Percentiles rank a stretch among this genome's conserved stretches.
phyloP scores from a whole-genome alignment of 2,797 vertebrate genomes.

The Zonotrichia albicollis region DNA sequence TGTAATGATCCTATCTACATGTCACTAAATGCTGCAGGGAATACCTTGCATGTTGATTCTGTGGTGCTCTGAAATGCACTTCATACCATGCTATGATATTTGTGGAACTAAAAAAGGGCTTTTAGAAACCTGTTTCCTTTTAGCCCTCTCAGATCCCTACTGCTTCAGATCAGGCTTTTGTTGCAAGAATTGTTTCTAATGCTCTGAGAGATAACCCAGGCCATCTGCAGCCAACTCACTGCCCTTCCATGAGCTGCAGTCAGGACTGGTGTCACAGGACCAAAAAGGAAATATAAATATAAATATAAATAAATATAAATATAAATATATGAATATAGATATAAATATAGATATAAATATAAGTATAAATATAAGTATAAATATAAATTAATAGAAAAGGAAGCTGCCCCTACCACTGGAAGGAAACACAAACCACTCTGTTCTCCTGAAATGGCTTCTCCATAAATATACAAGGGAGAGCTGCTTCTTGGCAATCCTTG shows the following conservation, averaged over 20 bases:
- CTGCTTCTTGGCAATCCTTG: neutral
- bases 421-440: neutral
- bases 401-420: neutral
- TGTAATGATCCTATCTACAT: slow-evolving; percentile 29
- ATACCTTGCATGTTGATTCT: neutral
- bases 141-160: neutral
- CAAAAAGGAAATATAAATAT: neutral
- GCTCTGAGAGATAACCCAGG: neutral
- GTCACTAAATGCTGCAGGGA: slow-evolving; percentile 24
- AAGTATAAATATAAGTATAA: too few relatives aligned
- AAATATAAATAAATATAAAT: too few relatives aligned
- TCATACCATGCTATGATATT: neutral
- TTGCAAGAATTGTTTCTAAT: neutral
- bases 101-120: neutral
- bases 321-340: too few relatives aligned
- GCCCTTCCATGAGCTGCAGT: neutral
- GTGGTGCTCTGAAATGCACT: neutral
- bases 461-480: neutral
- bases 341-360: too few relatives aligned
- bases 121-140: neutral
- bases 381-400: too few relatives aligned
- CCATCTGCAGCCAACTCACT: neutral
- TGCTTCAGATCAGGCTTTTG: neutral
- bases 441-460: neutral
- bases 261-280: neutral